A percentile compares a stretch with the other conserved stretches of the same genome.
These are phyloP conservation scores for Apamea anceps DNA, from an alignment of 2,888 invertebrate species.

Conservation along the genomic window DNA sequence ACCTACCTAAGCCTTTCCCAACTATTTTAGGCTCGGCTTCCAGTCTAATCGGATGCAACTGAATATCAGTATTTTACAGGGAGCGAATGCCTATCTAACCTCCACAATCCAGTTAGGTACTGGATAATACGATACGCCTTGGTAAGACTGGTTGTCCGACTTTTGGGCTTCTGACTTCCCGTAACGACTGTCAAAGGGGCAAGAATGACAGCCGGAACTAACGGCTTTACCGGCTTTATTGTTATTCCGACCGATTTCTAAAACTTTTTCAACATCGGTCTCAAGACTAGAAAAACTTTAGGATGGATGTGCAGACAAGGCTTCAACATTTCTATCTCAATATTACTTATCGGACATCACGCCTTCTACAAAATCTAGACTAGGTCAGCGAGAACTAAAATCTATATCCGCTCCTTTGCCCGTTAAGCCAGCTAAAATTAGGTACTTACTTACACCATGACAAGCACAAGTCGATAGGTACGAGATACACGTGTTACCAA, in stretches of 20 bases:
- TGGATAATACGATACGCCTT: too few relatives aligned
- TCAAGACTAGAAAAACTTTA: neutral
- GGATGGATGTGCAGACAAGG: neutral
- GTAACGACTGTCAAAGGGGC: too few relatives aligned
- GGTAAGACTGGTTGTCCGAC: neutral
- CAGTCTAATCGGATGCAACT: too few relatives aligned
- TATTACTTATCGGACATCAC: neutral
- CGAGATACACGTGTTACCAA: slow-evolving; percentile 49
- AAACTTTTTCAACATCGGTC: neutral
- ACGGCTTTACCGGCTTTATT: neutral
- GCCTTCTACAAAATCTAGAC: neutral
- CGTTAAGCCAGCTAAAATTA: slow-evolving; percentile 1
- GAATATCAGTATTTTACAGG: too few relatives aligned
- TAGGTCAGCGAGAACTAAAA: neutral
- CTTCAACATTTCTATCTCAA: neutral
- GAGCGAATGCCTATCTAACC: too few relatives aligned
- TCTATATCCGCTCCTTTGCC: neutral
- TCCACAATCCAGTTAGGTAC: too few relatives aligned
- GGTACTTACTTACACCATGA: slow-evolving; percentile 15
- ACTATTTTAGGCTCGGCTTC: neutral
- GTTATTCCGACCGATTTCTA: neutral
- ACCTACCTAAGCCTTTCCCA: too few relatives aligned
- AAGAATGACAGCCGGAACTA: too few relatives aligned
- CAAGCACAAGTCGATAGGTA: slow-evolving; percentile 16
- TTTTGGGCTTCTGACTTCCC: neutral